Evolutionary conservation across 1,140 invertebrate genomes (phyloP), one percentile per base, ranked within the genome.

Genomic region (Parapsyche elsis): DNA sequence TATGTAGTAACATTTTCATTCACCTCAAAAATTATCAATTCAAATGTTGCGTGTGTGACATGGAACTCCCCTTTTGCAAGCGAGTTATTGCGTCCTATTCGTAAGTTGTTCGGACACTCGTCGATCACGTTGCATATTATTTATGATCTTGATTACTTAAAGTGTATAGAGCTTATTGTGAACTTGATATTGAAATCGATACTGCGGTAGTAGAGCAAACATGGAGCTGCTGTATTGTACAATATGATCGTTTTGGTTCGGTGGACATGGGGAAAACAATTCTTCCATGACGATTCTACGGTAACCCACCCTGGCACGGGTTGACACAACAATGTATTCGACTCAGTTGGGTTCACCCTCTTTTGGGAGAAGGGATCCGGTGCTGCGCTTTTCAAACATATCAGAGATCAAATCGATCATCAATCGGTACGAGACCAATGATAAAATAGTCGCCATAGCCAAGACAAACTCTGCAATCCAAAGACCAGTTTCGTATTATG

Each of bases 371-470:
- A 49, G 21, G 30, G 64, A 70, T 10, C 67, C 57, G 0, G 77
- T 67, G 19, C 24, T 76, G 73, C 78, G 81, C 10, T 21, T 79
- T 12, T 79, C 80, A 4, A 78, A 81, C 45, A 16, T 59, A 5
- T 44, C 78, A 12, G 76, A 76, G 0, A 76, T 82, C 30, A 75
- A 57, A 71, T 64, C 57, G 24, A 82, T 82, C 45, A 78, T 80
- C 38, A 78, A 59, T 16, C 64, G 26, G 19, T 80, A 78, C 59
- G 81, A 82, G 59, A 61, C 26, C 24, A 67, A 67, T 10, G 64
- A 67, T n/a, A 67, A 23, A 14, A n/a, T 67, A 12, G 64, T 67
- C 21, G 23, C 24, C 19, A 64, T 16, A 64, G 24, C 16, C 10
- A 12, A 12, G 21, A 5, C 21, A 16, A 16, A 53, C 10, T 10